Percentiles rank a stretch among this genome's conserved stretches.
These are phyloP conservation scores for Leptopterna dolabrata DNA, from an alignment of 2,888 invertebrate genomes.

Conservation along the genomic window DNA sequence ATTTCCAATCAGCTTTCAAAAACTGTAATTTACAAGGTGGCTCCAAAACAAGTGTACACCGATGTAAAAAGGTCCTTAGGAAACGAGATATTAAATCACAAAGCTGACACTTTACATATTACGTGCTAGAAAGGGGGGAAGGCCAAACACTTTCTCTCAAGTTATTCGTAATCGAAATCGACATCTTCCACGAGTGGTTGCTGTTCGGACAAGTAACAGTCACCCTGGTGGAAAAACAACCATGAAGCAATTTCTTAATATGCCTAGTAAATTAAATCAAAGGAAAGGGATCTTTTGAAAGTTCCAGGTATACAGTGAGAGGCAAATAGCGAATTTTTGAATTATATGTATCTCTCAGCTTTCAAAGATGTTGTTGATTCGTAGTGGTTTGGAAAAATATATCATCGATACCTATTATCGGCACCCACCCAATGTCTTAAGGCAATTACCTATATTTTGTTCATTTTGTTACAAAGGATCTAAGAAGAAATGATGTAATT, in stretches of 20 bases:
- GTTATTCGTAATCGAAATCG: slow-evolving; percentile 23
- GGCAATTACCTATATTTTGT: no score
- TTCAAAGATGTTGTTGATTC: no score
- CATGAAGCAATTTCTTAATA: not conserved
- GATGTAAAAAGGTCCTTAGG: not conserved
- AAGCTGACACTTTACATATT: slow-evolving; percentile 14
- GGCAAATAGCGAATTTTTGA: no score
- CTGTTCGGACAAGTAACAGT: not conserved
- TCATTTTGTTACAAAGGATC: no score
- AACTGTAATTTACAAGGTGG: not conserved
- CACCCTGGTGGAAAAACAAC: not conserved
- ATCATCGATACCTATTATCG: no score
- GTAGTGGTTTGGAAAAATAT: no score
- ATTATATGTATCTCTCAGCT: no score
- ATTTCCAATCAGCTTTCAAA: not conserved
- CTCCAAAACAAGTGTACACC: not conserved
- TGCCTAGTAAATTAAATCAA: not conserved
- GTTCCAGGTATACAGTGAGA: no score
- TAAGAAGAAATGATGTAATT: no score
- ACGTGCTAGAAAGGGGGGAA: slow-evolving; percentile 2
- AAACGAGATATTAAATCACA: slow-evolving; percentile 9
- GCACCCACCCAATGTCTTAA: no score
- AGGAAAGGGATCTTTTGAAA: no score
- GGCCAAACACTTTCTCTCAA: slow-evolving; percentile 21
- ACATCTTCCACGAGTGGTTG: slow-evolving; percentile 22